phyloP scores from a whole-genome alignment of 2,888 invertebrate species.

The Calameuta idolon region DNA sequence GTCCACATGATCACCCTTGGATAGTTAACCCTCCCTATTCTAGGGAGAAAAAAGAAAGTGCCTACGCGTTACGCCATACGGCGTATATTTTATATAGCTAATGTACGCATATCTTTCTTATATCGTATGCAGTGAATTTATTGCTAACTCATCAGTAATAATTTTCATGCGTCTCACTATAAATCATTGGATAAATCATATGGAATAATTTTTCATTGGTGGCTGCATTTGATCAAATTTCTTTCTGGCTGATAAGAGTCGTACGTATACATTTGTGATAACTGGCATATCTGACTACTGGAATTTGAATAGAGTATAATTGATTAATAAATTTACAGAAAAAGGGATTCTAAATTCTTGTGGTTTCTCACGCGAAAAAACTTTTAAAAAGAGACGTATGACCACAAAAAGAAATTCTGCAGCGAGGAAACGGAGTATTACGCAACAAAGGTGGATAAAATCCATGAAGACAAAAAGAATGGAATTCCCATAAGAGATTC shows the following conservation, averaged over 20 bases:
- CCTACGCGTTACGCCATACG: slow-evolving; percentile 4
- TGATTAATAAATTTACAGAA: background rate
- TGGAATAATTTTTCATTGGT: background rate
- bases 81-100: background rate
- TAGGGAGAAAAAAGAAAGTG: background rate
- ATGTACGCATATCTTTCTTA: background rate
- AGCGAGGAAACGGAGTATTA: background rate
- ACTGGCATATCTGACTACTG: background rate
- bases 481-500: background rate
- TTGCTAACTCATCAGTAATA: background rate
- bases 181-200: background rate
- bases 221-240: background rate
- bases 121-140: background rate
- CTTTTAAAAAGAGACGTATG: background rate
- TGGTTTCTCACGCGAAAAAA: background rate
- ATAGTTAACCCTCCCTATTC: background rate
- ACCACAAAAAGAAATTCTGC: background rate
- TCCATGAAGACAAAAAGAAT: background rate
- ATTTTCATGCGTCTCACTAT: background rate
- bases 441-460: background rate
- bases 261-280: background rate
- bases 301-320: background rate
- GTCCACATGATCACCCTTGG: background rate
- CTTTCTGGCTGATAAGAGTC: background rate
- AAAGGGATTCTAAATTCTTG: background rate